Evolutionary conservation across 2,888 invertebrate species (phyloP).

Genomic region (Eristalis intricaria): DNA sequence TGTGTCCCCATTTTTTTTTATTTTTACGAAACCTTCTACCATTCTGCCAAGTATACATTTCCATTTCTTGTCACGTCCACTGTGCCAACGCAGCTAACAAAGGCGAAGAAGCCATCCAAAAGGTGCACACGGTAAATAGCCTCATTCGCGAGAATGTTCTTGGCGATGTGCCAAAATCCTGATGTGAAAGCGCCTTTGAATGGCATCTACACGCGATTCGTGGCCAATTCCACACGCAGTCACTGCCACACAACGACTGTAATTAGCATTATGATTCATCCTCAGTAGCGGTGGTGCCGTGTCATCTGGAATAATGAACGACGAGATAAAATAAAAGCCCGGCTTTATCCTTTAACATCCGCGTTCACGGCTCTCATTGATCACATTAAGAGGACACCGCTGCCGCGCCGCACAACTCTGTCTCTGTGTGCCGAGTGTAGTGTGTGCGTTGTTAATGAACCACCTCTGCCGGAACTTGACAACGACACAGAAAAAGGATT

Average conservation of each 20-base stretch:
- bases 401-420: too few relatives aligned
- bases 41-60: too few relatives aligned
- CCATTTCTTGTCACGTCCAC: too few relatives aligned
- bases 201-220: background rate
- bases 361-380: background rate
- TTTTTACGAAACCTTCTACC: too few relatives aligned
- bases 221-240: background rate
- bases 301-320: background rate
- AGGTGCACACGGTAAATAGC: background rate
- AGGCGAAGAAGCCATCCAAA: background rate
- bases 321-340: slow-evolving; percentile 1
- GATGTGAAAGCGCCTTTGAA: background rate
- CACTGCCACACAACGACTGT: background rate
- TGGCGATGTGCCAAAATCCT: background rate
- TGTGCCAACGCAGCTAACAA: too few relatives aligned
- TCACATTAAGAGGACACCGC: background rate
- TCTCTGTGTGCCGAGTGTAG: background rate
- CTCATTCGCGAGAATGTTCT: background rate
- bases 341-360: background rate
- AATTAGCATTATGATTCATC: slow-evolving; percentile 23
- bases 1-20: too few relatives aligned
- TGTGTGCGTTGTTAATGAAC: slow-evolving; percentile 1
- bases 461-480: background rate
- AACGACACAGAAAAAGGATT: background rate
- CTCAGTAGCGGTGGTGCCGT: background rate